Evolutionary conservation across 2,888 invertebrate species (phyloP), one percentile per base, ranked within the genome.

Genomic region (Ormyrus pomaceus): DNA sequence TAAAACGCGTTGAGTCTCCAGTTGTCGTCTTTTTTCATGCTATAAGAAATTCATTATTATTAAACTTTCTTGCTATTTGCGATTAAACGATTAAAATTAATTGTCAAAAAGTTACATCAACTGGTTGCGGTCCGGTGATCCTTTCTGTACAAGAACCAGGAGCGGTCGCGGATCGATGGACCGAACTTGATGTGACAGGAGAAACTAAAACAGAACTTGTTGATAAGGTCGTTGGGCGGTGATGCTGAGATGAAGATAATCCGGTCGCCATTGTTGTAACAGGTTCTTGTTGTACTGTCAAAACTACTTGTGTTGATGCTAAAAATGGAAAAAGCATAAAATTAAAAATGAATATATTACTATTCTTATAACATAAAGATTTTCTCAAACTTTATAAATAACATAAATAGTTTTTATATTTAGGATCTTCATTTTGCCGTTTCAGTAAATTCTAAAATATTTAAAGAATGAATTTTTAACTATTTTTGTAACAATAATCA

Each of bases 121-220:
- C 97, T 62, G 97, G 97, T 85, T 95, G 95, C 0, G 97, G 97
- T 65, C 95, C 95, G 34, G 96, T 97, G 87, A 97, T 96, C 71
- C 95, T 94, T 85, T 93, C 92, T 86, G 92, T 91, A 86, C 94
- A 90, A 86, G 94, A 91, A 55, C 88, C 87, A 79, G 89, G 88
- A 51, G 89, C 88, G 51, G 90, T 89, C 46, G 89, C 87, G 8
- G 87, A 87, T 64, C 90, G 85, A 73, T 91, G 90, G 77, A 91
- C 86, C n/a, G 91, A 91, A 61, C 90, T 89, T 55, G 89, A 87
- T 50, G 89, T 34, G 34, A 87, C 86, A 72, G 89, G 88, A 53
- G 90, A 89, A 11, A 87, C 86, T 85, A 86, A 82, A 7, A 82
- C 77, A 8, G 86, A 85, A 61, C 84, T 86, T 62, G 87, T 87